Evolutionary conservation across 2,113 vertebrate genomes (phyloP), one percentile per base, ranked within the genome.

Genomic region (Parotia lawesii): DNA sequence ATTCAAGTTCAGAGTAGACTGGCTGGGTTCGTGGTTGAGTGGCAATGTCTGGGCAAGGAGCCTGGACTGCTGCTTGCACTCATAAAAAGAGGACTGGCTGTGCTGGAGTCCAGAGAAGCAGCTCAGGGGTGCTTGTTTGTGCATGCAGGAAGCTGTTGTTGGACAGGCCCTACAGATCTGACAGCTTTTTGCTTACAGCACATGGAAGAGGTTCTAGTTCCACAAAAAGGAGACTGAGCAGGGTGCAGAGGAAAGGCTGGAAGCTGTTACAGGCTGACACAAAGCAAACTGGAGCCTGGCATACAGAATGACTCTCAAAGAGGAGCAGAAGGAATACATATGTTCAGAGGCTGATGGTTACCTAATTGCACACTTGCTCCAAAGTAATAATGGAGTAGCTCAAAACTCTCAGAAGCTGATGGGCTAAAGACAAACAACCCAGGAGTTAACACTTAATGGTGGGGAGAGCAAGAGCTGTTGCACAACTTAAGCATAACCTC

Each of bases 201-300:
- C 3, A 8, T 7, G 18, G 33, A 69, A 44, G 14, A 84, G 5
- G 35, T 2, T 80, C 38, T 7, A 10, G 62, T 5, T 25, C 27
- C 24, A 22, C 0, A 2, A 29, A 12, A 35, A 85, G 28, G 20
- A 0, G 3, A 18, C 25, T 33, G 40, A 40, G 53, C 14, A 13
- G 23, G 31, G 16, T 19, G 56, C 50, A 80, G 56, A 42, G 50
- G 33, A 77, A 78, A 74, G 35, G 56, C 65, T 62, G 60, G 54
- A 53, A 77, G 60, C 60, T 42, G 18, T 13, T 60, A 15, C 1
- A 6, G 25, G 35, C 70, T 76, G 74, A 24, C 31, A n/a, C 0
- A 2, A 40, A 5, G 28, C n/a, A 73, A 56, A 42, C 2, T 22
- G 37, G 29, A 76, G 50, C 5, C 50, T 65, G 81, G 54, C 31